phyloP scores from a whole-genome alignment of 2,888 invertebrate genomes.

The Hyppa rectilinea region DNA sequence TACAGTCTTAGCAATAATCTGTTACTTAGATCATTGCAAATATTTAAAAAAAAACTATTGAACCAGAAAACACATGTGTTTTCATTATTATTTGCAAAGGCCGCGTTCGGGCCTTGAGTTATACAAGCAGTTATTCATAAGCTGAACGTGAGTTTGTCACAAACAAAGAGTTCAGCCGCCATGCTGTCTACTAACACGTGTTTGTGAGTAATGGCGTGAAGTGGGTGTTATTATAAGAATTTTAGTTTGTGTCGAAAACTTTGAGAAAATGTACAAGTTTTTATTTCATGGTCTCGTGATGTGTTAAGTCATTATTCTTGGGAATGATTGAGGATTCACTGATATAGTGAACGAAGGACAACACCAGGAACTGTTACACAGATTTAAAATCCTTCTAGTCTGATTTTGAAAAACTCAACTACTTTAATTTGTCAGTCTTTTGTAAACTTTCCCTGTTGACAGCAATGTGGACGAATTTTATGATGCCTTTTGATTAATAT shows the following conservation, averaged over 20 bases:
- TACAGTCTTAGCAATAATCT: neutral
- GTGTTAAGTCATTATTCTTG: neutral
- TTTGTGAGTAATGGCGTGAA: slow-evolving; percentile 63
- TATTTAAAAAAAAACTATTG: slow-evolving; percentile 6
- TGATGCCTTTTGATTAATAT: too few species aligned
- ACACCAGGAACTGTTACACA: neutral
- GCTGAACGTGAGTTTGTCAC: slow-evolving; percentile 69
- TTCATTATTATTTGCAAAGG: slow-evolving; percentile 76
- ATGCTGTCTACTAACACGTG: slow-evolving; percentile 71
- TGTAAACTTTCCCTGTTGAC: too few species aligned
- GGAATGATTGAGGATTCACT: neutral
- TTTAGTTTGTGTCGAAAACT: slow-evolving; percentile 5
- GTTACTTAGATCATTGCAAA: neutral
- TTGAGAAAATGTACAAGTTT: neutral
- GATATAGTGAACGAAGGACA: too few species aligned
- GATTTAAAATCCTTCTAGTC: neutral
- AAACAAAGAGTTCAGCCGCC: slow-evolving; percentile 75
- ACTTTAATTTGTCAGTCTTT: too few species aligned
- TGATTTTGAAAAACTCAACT: neutral
- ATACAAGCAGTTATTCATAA: slow-evolving; percentile 62
- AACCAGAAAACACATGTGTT: slow-evolving; percentile 38
- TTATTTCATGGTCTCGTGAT: neutral
- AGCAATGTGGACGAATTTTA: too few species aligned
- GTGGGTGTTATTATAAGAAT: slow-evolving; percentile 45
- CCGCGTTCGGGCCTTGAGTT: slow-evolving; percentile 59